Conservation (phyloP, 2,888 invertebrate genomes). For the Latrodectus hesperus region DNA sequence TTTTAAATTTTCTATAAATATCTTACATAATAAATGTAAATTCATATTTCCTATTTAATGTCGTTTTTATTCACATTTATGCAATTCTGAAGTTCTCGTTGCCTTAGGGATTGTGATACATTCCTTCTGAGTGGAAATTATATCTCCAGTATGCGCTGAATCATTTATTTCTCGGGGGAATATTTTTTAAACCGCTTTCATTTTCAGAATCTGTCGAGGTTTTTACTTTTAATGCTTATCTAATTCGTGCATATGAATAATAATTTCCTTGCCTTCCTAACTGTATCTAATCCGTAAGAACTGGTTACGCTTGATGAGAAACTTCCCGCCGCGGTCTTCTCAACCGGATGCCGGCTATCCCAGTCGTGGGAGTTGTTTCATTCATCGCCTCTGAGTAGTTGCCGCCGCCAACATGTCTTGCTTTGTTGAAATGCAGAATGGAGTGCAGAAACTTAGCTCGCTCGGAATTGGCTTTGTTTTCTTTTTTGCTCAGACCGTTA, state of each 20-base stretch:
- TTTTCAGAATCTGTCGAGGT: not conserved
- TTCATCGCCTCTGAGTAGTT: not conserved
- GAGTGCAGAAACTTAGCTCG: not conserved
- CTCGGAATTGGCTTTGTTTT: not conserved
- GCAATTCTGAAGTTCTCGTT: too few relatives aligned
- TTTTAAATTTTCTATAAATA: too few relatives aligned
- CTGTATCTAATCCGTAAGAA: slow-evolving; percentile 44
- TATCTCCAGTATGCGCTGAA: too few relatives aligned
- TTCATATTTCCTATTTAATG: too few relatives aligned
- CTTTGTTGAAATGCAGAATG: not conserved
- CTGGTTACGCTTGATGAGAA: slow-evolving; percentile 29
- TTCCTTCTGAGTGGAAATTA: too few relatives aligned
- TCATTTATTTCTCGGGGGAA: not conserved
- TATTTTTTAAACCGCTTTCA: not conserved
- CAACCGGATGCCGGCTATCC: slow-evolving; percentile 55
- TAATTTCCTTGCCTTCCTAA: slow-evolving; percentile 17
- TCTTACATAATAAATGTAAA: too few relatives aligned
- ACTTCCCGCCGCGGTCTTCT: slow-evolving; percentile 45
- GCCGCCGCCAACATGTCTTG: not conserved
- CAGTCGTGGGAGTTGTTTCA: not conserved
- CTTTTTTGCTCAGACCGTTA: not conserved
- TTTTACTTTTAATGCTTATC: slow-evolving; percentile 3
- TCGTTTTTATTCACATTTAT: too few relatives aligned
- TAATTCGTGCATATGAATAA: slow-evolving; percentile 3
- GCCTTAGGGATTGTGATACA: too few relatives aligned